Percentiles rank a stretch among this genome's conserved stretches.
Conservation (phyloP, 1,140 invertebrate genomes). For the Pogonomyrmex barbatus region DNA sequence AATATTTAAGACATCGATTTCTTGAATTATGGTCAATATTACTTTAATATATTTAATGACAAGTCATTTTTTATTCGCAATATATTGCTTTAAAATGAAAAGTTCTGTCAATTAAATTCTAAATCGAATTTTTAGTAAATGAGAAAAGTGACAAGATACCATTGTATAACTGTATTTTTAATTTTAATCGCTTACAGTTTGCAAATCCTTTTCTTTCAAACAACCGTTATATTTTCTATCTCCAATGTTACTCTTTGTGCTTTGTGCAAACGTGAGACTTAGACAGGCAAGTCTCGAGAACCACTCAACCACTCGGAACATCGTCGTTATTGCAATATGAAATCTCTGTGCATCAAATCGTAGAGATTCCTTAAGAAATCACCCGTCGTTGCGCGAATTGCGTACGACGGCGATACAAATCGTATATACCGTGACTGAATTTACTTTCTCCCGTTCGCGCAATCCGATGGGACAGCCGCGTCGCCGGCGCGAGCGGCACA, state of each 20-base stretch:
- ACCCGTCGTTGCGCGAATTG: conserved; percentile 28
- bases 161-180: neutral
- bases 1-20: neutral
- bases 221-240: neutral
- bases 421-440: conserved; percentile 54
- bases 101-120: neutral
- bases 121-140: neutral
- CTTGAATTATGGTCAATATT: neutral
- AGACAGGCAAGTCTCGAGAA: neutral
- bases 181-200: neutral
- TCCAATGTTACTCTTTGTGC: neutral
- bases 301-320: neutral
- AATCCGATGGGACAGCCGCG: conserved; percentile 53
- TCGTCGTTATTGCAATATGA: conserved; percentile 7
- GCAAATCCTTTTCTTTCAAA: neutral
- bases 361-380: conserved; percentile 41
- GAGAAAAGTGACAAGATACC: neutral
- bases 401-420: conserved; percentile 34
- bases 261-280: conserved; percentile 4
- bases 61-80: neutral
- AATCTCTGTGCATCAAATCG: neutral
- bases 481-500: conserved; percentile 47
- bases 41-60: neutral
- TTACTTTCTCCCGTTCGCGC: conserved; percentile 47
- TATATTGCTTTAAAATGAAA: neutral